These are phyloP conservation scores for Sphenopsis melanotis DNA, from an alignment of 2,797 vertebrate species.

Conservation along the genomic window DNA sequence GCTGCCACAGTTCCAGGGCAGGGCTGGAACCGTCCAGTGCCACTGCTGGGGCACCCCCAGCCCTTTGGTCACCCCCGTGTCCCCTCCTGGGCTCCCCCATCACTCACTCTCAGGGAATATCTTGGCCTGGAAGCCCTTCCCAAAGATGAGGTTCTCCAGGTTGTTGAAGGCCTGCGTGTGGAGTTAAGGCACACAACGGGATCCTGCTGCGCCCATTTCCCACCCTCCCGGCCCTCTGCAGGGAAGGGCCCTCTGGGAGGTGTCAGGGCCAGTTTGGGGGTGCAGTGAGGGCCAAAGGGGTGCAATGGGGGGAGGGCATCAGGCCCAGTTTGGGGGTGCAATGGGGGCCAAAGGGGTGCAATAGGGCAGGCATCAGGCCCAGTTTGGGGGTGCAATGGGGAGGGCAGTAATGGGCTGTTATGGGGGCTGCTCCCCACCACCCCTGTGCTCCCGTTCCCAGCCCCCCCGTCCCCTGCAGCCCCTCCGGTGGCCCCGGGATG, in stretches of 20 bases:
- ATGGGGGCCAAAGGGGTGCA: no score
- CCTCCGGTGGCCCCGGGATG: conserved; percentile 68
- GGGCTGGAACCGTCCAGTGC: neutral
- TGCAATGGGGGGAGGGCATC: no score
- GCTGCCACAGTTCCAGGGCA: neutral
- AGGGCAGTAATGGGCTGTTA: no score
- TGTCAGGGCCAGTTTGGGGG: no score
- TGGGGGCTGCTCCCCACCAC: no score
- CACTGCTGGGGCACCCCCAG: neutral
- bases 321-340: no score
- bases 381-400: no score
- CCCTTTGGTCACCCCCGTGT: rapidly evolving
- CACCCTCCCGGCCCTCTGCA: neutral
- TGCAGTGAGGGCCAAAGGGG: no score
- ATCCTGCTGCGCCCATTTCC: neutral
- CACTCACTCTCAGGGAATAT: conserved; percentile 95
- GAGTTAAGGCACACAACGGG: conserved; percentile 70
- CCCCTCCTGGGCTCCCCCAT: no score
- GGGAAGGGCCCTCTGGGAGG: no score
- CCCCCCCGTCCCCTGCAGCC: no score
- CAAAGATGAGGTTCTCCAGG: conserved; percentile 92
- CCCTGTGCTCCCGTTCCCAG: neutral
- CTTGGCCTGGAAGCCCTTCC: conserved; percentile 97
- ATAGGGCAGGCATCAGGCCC: no score
- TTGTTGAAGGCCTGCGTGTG: conserved; percentile 91